Base-by-base conservation (phyloP, 2,797 vertebrate genomes). In the Thaleichthys pacificus region DNA sequence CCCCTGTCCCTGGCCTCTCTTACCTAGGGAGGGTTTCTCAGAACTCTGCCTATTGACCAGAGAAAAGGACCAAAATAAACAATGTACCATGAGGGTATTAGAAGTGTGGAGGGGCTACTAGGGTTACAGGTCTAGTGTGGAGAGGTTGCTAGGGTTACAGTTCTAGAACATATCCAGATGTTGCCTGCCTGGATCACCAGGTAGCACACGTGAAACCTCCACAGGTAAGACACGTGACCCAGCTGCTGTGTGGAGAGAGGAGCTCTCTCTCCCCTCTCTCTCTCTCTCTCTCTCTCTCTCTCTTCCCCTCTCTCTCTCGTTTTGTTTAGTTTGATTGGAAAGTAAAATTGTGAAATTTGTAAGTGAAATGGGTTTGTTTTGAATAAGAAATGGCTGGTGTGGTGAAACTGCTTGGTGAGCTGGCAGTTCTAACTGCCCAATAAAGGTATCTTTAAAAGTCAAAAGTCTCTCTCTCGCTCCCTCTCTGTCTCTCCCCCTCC, bases 141-240 rank as follows among this genome's bases (percentile, higher is more conserved):
- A 69, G 75, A 68, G 77, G 76, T 82, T 80, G 86, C 86, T 89
- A 87, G 84, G 89, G 85, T 91, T 88, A 90, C 84, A 88, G 73
- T 70, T 79, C 80, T 75, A 82, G 87, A 89, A 85, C 85, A 85
- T 82, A 85, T 86, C 86, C 88, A 91, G 88, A 90, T 89, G 89
- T 90, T 87, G 71, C 35, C 69, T 56, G 78, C 66, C 71, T 5
- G 77, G 78, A 70, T 85, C 75, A 75, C 82, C 84, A 88, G 88
- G 86, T 88, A 84, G 75, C 80, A 63, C 75, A 80, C 47, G 76
- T 80, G 86, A 80, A 73, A 57, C 9, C 54, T 66, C 71, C 28
- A 7, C 70, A 58, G 61, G 61, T 77, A 61, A 56, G 38, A 65
- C 64, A 62, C 54, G 65, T 64, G 69, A 68, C 69, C 2, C 75